Evolutionary conservation across 2,113 vertebrate species (phyloP), one percentile per base, ranked within the genome.

Genomic region (Turnix velox): DNA sequence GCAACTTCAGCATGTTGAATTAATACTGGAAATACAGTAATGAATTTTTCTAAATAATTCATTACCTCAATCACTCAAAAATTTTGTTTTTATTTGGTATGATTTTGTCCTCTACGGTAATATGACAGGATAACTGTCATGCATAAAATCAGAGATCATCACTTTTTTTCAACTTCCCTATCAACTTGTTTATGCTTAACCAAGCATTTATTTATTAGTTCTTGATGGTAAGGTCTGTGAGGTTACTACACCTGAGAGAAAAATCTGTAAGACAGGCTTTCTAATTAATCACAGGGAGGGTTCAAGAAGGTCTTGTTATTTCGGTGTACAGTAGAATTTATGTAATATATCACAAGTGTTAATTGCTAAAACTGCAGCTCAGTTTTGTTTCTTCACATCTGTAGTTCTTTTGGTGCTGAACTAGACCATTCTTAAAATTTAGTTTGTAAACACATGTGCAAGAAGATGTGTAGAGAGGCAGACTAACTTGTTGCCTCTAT

Each of bases 201-300:
- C 94, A 97, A 97, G 96, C 96, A 97, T 97, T 98, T 97, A 96
- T 98, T 97, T 98, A 96, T 97, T 97, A 96, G 88, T 96, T 97
- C 93, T 96, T 98, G 96, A 97, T 96, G 93, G 92, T 93, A 93
- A 96, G 90, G 95, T 95, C 96, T 95, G 90, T 45, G 63, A 97
- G 96, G 96, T 97, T 94, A 97, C 93, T 97, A 94, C 87, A 97
- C 92, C 96, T 96, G 96, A 98, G 96, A 98, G 96, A 96, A 98
- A 97, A 97, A 90, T 96, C 94, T 96, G 91, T 96, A 96, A 97
- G 85, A 97, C 84, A 87, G 87, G 67, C 76, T 97, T 97, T 93
- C 91, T 97, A 97, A 97, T 97, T 97, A 97, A 97, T 98, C 96
- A 97, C 96, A 92, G 62, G 67, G 96, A 96, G 93, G 88, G 94